phyloP scores from a whole-genome alignment of 2,113 vertebrate genomes.

The Onychorhynchus coronatus region DNA sequence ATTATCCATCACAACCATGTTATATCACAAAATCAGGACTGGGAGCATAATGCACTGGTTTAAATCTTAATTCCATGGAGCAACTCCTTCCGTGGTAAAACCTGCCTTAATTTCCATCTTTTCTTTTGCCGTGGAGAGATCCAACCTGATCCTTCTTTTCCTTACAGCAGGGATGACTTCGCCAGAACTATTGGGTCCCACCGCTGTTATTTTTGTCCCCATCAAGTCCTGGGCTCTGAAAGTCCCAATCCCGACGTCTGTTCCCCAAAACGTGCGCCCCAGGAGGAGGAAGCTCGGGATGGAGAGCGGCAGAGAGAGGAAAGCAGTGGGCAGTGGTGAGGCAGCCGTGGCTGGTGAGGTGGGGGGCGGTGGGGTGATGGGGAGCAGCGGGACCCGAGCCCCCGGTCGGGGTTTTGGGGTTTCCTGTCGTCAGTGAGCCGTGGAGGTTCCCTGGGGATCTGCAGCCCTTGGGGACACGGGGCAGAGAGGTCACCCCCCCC shows the following conservation, averaged over 20 bases:
- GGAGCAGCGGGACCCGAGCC: not conserved
- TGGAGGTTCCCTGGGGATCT: not conserved
- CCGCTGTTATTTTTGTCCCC: rapidly evolving
- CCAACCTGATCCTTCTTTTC: not conserved
- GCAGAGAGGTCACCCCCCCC: not conserved
- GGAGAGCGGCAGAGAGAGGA: not conserved
- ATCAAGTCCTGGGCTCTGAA: not conserved
- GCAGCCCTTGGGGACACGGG: not conserved
- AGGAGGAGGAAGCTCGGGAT: not conserved
- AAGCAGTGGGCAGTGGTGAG: not conserved
- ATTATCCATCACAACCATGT: too few species aligned
- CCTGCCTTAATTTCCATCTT: not conserved
- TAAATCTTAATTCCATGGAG: not conserved
- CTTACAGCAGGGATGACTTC: not conserved
- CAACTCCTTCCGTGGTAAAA: not conserved
- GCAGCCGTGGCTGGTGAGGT: not conserved
- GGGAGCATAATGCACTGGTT: not conserved
- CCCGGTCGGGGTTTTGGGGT: not conserved
- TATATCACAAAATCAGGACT: not conserved
- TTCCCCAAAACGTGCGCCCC: rapidly evolving
- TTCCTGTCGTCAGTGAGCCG: not conserved
- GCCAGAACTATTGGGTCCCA: rapidly evolving
- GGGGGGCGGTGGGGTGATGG: not conserved
- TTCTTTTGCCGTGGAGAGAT: not conserved
- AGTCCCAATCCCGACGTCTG: not conserved